A percentile compares a stretch with the other conserved stretches of the same genome.
These are phyloP conservation scores for Microplitis demolitor DNA, from an alignment of 1,140 invertebrate genomes.

Conservation along the genomic window DNA sequence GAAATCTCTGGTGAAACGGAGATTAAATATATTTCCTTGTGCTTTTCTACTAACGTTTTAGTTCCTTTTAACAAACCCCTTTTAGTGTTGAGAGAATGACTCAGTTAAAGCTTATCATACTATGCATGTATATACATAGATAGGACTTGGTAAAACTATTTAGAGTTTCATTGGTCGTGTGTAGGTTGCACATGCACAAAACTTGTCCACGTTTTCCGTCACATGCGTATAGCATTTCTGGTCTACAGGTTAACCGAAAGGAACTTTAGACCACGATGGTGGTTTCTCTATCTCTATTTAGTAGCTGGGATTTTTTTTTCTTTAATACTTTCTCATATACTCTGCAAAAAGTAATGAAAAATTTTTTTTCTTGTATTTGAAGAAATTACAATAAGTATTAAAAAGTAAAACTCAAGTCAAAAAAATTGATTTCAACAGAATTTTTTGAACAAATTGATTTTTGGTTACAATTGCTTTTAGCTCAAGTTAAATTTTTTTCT, in stretches of 20 bases:
- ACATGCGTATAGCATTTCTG: not conserved
- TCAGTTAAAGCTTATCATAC: not conserved
- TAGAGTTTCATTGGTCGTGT: not conserved
- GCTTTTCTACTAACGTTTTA: not conserved
- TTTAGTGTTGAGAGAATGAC: not conserved
- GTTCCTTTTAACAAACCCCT: not conserved
- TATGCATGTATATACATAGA: not conserved
- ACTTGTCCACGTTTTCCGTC: not conserved
- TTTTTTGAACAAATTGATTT: too few relatives aligned
- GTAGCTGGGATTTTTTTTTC: not conserved
- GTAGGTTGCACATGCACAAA: not conserved
- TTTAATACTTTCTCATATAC: not conserved
- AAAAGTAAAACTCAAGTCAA: too few relatives aligned
- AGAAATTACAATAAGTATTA: too few relatives aligned
- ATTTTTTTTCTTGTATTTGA: too few relatives aligned
- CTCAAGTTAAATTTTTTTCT: too few relatives aligned
- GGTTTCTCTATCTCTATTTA: not conserved
- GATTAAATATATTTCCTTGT: not conserved
- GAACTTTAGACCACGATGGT: not conserved
- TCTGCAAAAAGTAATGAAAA: too few relatives aligned
- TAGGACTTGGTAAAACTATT: not conserved
- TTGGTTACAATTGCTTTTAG: too few relatives aligned
- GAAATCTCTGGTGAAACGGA: not conserved
- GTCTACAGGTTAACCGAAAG: slow-evolving; percentile 1
- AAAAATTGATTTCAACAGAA: too few relatives aligned